Evolutionary conservation across 2,113 vertebrate genomes (phyloP).

Genomic region (Empidonax traillii): DNA sequence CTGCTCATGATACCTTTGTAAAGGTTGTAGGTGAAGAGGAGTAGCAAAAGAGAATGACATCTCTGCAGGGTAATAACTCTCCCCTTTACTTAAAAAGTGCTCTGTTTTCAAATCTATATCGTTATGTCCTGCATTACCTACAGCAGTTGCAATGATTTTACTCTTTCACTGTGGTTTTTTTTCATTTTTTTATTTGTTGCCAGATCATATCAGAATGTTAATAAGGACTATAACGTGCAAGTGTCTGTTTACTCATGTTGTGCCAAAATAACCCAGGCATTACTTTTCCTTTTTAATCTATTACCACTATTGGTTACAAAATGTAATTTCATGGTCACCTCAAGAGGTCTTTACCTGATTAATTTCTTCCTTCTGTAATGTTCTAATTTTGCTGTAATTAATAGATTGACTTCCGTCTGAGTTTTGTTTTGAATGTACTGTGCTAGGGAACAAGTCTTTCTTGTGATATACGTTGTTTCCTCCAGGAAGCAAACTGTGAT

Average conservation of each 20-base stretch:
- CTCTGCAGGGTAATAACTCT: neutral
- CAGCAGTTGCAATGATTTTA: neutral
- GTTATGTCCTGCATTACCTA: neutral
- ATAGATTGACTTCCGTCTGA: neutral
- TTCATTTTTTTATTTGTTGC: neutral
- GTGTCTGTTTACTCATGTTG: neutral
- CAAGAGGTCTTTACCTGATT: neutral
- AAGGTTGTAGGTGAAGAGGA: neutral
- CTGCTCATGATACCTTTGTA: neutral
- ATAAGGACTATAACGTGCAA: neutral
- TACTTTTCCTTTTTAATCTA: neutral
- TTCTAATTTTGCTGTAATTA: neutral
- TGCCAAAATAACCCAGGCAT: neutral
- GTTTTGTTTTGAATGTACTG: neutral
- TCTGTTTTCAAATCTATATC: neutral
- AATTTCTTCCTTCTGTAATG: neutral
- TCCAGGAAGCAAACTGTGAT: neutral
- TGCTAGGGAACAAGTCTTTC: neutral
- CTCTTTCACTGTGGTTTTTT: neutral
- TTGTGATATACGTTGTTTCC: neutral
- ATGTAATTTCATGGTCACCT: neutral
- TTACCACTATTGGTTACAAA: neutral
- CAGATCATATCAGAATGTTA: neutral
- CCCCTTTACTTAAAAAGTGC: neutral
- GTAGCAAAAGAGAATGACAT: neutral